Evolutionary conservation across 2,797 vertebrate species (phyloP).

Genomic region (Karalla daura): DNA sequence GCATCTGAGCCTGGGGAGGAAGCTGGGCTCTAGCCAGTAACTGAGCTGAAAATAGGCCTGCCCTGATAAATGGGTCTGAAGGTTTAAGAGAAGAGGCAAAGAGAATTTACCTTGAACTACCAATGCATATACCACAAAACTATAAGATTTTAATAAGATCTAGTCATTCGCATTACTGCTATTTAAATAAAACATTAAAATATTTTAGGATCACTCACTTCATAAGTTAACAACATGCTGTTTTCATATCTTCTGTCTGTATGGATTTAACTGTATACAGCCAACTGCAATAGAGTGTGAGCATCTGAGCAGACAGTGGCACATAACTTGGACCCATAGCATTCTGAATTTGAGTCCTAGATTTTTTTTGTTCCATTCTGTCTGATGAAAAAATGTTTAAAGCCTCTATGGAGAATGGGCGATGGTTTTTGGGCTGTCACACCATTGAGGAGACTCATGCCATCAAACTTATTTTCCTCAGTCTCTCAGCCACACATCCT

Average conservation of each 20-base stretch:
- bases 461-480: slow-evolving; percentile 64
- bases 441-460: slow-evolving; percentile 62
- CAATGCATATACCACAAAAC: slow-evolving; percentile 51
- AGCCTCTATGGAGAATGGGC: slow-evolving; percentile 39
- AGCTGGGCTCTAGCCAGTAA: slow-evolving; percentile 77
- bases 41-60: slow-evolving; percentile 82
- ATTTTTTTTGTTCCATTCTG: slow-evolving; percentile 20
- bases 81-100: too few species aligned
- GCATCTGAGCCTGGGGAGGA: slow-evolving; percentile 76
- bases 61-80: slow-evolving; percentile 58
- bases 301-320: slow-evolving; percentile 48
- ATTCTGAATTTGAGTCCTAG: slow-evolving; percentile 7
- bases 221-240: slow-evolving; percentile 72
- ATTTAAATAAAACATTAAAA: slow-evolving; percentile 72
- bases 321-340: slow-evolving; percentile 40
- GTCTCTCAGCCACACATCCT: slow-evolving; percentile 56
- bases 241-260: slow-evolving; percentile 58
- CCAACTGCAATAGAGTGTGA: slow-evolving; percentile 45
- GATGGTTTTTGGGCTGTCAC: slow-evolving; percentile 63
- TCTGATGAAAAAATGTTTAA: neutral
- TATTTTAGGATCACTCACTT: slow-evolving; percentile 61
- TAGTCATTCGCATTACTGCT: slow-evolving; percentile 64
- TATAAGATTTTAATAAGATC: slow-evolving; percentile 68
- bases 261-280: slow-evolving; percentile 68
- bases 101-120: slow-evolving; percentile 54